Conservation (phyloP, 2,888 invertebrate species). For the Polydrusus cervinus region DNA sequence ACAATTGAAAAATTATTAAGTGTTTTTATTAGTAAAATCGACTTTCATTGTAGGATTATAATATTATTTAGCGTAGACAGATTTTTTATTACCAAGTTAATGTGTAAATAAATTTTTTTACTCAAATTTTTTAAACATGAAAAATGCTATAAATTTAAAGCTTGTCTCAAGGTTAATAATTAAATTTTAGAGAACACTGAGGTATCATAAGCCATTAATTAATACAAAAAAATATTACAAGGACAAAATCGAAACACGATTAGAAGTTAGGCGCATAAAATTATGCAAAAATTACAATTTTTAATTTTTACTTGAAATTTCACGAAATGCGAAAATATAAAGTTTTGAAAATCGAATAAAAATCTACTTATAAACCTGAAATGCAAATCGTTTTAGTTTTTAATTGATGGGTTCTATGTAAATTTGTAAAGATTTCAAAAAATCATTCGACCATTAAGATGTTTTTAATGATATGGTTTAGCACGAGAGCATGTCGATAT, state of each 20-base stretch:
- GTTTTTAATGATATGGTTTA: conserved; percentile 3
- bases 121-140: conserved; percentile 17
- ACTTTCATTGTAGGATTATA: neutral
- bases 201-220: conserved; percentile 33
- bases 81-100: conserved; percentile 6
- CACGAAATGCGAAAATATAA: neutral
- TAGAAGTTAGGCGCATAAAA: conserved; percentile 29
- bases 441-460: neutral
- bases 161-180: conserved; percentile 31
- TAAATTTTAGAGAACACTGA: conserved; percentile 36
- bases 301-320: conserved; percentile 10
- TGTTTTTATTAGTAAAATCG: conserved; percentile 1
- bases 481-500: neutral
- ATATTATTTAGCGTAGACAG: neutral
- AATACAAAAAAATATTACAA: conserved; percentile 35
- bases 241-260: conserved; percentile 20
- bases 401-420: conserved; percentile 14
- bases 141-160: conserved; percentile 28
- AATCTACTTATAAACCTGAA: conserved; percentile 1
- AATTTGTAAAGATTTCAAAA: conserved; percentile 4
- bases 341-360: conserved; percentile 13
- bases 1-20: neutral
- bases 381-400: neutral
- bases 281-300: conserved; percentile 37
- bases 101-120: conserved; percentile 12